These are phyloP conservation scores for Propithecus deckenii DNA, from an alignment of 2,797 vertebrate species.

Conservation along the genomic window DNA sequence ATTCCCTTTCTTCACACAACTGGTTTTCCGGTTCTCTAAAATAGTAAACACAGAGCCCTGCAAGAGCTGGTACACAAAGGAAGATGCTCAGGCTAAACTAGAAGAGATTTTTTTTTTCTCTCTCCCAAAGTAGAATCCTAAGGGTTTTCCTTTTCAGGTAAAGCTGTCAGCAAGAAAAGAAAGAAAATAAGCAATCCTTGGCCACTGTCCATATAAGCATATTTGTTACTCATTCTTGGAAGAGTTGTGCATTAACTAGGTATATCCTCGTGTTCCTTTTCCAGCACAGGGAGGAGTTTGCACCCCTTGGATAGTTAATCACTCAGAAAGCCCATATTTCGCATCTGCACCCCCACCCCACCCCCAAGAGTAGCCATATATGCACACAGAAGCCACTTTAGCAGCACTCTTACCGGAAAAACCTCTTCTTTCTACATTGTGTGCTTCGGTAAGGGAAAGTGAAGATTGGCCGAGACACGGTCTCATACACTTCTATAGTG, in stretches of 20 bases:
- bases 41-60: slow-evolving; percentile 35
- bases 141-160: slow-evolving; percentile 56
- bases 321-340: background rate
- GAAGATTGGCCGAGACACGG: background rate
- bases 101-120: background rate
- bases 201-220: background rate
- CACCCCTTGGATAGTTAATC: background rate
- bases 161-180: slow-evolving; percentile 38
- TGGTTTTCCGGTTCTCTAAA: slow-evolving; percentile 72
- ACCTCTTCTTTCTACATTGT: background rate
- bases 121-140: background rate
- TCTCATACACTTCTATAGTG: slow-evolving; percentile 62
- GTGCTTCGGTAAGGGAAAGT: slow-evolving; percentile 37
- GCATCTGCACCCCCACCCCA: background rate
- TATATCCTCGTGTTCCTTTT: background rate
- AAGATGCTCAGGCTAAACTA: background rate
- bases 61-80: slow-evolving; percentile 43
- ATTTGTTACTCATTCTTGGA: slow-evolving; percentile 28
- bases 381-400: background rate
- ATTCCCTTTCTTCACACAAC: slow-evolving; percentile 69
- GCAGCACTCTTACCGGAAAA: background rate
- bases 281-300: background rate
- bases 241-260: slow-evolving; percentile 23
- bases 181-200: slow-evolving; percentile 1
- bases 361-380: background rate